Base-by-base conservation (phyloP, 2,113 vertebrate species). In the Rhinogobius similis region DNA sequence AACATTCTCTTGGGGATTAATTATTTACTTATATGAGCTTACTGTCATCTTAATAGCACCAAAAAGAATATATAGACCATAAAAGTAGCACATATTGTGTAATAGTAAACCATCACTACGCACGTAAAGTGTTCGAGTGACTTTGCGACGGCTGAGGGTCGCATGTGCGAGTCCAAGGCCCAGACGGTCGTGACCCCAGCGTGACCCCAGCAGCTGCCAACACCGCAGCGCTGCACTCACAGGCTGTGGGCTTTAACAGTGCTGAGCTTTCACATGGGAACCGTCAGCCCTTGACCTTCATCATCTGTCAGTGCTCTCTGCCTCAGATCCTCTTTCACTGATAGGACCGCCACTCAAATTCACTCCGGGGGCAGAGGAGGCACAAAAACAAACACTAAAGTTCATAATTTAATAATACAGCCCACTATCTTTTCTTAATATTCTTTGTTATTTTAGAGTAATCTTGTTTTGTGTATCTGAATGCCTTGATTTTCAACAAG, bases 261-360 rank as follows among this genome's bases (percentile, higher is more conserved):
- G 18, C 58, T 36, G 14, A 38, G 44, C 62, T 81, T 78, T 75
- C 82, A 76, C 77, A 73, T 72, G 79, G 66, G 84, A 81, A 79
- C 41, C 38, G 21, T 75, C 59, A 62, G 68, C 74, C 79, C 78
- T 80, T 83, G 84, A 87, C 87, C 82, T 82, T 75, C 68, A 72
- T 75, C 82, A 86, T 88, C 84, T 83, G 82, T 83, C 46, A 1
- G 62, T 27, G 44, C 61, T 71, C 21, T 59, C 64, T 64, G 1
- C 23, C 70, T 79, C 84, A 65, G 71, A 67, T 82, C 65, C 23
- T 56, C 61, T 86, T 88, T 78, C 82, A 72, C 32, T 5, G 29
- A 63, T 52, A 52, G 53, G 63, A 62, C 27, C 68, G 67, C 21
- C 27, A 52, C 29, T n/a, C 61, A 62, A 24, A 65, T 29, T 50